Conservation (phyloP, 2,888 invertebrate genomes). For the Xanthia togata region DNA sequence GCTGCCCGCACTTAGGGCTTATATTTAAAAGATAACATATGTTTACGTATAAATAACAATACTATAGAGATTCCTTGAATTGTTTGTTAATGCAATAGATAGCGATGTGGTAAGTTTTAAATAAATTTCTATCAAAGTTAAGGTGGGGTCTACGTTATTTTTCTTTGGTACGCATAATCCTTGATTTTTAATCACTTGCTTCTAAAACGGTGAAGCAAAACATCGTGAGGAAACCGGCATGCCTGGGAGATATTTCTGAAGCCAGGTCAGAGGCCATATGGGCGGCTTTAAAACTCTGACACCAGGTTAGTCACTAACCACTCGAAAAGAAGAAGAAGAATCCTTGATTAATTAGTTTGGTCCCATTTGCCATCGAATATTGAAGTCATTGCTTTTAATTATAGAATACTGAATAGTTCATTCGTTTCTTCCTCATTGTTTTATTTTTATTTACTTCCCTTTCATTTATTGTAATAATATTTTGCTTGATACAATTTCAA, state of each 20-base stretch:
- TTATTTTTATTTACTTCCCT: background rate
- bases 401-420: background rate
- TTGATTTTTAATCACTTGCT: too few relatives aligned
- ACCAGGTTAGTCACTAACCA: too few relatives aligned
- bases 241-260: too few relatives aligned
- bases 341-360: background rate
- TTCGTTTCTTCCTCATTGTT: background rate
- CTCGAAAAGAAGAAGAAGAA: too few relatives aligned
- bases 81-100: conserved; percentile 2
- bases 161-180: too few relatives aligned
- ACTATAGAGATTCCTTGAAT: conserved; percentile 36
- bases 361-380: background rate
- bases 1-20: conserved; percentile 49
- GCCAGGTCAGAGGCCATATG: too few relatives aligned
- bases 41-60: conserved; percentile 18
- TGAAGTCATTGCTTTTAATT: background rate
- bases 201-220: too few relatives aligned
- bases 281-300: too few relatives aligned
- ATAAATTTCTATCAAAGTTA: background rate
- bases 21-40: conserved; percentile 61
- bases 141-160: background rate
- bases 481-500: background rate
- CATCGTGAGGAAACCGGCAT: too few relatives aligned
- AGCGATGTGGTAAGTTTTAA: background rate
- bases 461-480: background rate